Conservation (phyloP, 2,113 vertebrate genomes). For the Girardinichthys multiradiatus region DNA sequence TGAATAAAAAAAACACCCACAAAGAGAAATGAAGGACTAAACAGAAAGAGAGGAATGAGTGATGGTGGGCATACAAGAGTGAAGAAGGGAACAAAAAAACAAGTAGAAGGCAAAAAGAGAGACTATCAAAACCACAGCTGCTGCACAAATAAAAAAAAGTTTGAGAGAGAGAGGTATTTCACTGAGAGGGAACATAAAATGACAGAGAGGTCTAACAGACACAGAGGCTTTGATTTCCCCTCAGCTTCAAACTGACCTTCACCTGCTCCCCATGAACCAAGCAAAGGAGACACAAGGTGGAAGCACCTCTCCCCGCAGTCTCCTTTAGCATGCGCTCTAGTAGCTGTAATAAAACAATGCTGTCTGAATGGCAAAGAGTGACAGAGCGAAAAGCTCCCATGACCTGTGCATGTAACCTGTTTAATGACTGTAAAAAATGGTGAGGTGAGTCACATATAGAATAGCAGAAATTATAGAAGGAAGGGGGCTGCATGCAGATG, state of each 20-base stretch:
- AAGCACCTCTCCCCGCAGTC: conserved; percentile 69
- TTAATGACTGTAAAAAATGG: conserved; percentile 66
- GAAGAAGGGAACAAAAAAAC: conserved; percentile 10
- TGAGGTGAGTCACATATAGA: conserved; percentile 51
- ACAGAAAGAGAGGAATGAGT: conserved; percentile 24
- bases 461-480: conserved; percentile 33
- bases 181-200: conserved; percentile 64
- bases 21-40: conserved; percentile 41
- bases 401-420: conserved; percentile 60
- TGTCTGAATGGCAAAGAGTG: conserved; percentile 66
- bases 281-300: conserved; percentile 65
- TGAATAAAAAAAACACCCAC: conserved; percentile 48
- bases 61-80: conserved; percentile 42
- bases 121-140: conserved; percentile 29
- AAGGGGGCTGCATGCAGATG: conserved; percentile 13
- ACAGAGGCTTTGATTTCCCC: conserved; percentile 76
- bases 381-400: conserved; percentile 61
- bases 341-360: conserved; percentile 75
- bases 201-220: conserved; percentile 66
- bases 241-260: conserved; percentile 77
- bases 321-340: conserved; percentile 70
- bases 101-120: conserved; percentile 7
- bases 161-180: conserved; percentile 34
- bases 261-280: conserved; percentile 72
- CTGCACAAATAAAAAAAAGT: conserved; percentile 12